Evolutionary conservation across 2,888 invertebrate genomes (phyloP), one percentile per base, ranked within the genome.

Genomic region (Noctua pronuba): DNA sequence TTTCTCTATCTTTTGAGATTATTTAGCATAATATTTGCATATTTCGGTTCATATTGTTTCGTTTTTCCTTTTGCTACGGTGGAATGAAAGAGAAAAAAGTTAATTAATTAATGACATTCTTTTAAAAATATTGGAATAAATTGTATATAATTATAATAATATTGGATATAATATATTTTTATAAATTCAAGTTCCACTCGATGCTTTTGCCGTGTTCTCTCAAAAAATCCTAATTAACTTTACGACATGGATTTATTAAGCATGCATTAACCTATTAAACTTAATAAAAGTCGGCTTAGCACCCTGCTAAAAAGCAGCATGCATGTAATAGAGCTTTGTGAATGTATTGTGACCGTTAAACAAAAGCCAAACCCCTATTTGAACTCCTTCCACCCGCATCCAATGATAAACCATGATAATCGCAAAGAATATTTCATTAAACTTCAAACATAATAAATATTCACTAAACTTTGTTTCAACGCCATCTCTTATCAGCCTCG

Each of bases 401-500:
- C 24, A 67, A 84, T 41, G 46, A 79, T 35, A 72, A 58, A 62
- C 66, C 60, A 35, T 35, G 55, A 49, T 44, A 72, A 64, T 55
- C 16, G 11, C 46, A 21, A 72, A 55, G 52, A 68, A 64, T 64
- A 44, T 64, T 77, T 38, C 16, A 79, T 73, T 70, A 64, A 76
- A 64, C 85, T 74, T 69, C 64, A 66, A 79, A 60, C 24, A 16
- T 69, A 69, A 72, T 66, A 75, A 67, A 60, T 58, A 64, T 60
- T 44, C 11, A 31, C 52, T 0, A 44, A 65, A 69, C 73, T 68
- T 71, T 85, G 8, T 75, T 79, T 68, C 71, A 85, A 74, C 92
- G 92, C 93, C 93, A 93, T 92, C 93, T 93, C 70, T 86, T 82
- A 79, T 71, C 77, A 18, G n/a, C 6, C 38, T 31, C 8, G 41